Percentiles rank a stretch among this genome's conserved stretches.
Evolutionary conservation across 2,797 vertebrate genomes (phyloP).

Genomic region (Cheirogaleus major): DNA sequence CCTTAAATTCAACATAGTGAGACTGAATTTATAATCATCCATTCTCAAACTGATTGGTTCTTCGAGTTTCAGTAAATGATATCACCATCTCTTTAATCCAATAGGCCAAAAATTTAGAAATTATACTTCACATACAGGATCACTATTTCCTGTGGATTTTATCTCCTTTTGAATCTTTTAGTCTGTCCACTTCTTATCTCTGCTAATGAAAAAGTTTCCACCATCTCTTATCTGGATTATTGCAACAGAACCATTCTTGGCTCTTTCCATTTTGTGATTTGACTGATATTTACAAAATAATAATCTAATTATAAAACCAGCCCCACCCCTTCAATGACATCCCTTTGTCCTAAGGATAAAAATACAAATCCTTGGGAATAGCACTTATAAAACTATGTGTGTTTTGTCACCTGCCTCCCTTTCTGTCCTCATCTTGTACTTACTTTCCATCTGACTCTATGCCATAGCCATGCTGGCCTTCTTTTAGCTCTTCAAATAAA

Average conservation of each 20-base stretch:
- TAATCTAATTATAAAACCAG: not conserved
- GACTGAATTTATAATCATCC: not conserved
- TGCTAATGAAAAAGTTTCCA: not conserved
- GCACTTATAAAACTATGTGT: not conserved
- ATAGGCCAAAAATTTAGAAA: not conserved
- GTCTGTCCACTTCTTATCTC: not conserved
- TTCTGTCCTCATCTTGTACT: not conserved
- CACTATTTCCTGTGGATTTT: not conserved
- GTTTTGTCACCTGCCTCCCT: not conserved
- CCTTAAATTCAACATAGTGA: not conserved
- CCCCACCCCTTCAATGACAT: not conserved
- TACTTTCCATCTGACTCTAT: not conserved
- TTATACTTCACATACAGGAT: not conserved
- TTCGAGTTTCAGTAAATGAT: not conserved
- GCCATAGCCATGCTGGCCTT: not conserved
- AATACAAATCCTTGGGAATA: not conserved
- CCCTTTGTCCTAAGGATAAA: not conserved
- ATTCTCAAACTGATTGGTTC: not conserved
- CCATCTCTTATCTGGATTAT: not conserved
- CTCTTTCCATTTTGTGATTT: not conserved
- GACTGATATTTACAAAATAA: not conserved
- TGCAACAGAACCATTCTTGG: not conserved
- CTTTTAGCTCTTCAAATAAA: not conserved
- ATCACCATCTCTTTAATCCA: not conserved
- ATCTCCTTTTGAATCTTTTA: not conserved